Evolutionary conservation across 2,113 vertebrate genomes (phyloP).

Genomic region (Ia io): DNA sequence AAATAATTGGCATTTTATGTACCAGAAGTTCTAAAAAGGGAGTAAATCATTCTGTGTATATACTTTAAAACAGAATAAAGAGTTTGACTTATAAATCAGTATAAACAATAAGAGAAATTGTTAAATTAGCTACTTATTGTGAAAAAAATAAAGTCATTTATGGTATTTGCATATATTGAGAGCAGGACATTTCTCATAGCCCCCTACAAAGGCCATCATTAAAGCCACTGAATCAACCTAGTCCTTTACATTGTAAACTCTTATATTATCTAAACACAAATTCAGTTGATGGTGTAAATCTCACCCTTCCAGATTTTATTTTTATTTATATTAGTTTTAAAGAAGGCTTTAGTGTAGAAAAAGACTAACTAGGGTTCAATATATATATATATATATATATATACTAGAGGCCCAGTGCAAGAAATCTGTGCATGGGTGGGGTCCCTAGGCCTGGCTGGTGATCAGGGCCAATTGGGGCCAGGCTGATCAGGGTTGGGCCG

Average conservation of each 20-base stretch:
- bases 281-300: neutral
- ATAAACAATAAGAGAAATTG: neutral
- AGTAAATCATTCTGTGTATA: neutral
- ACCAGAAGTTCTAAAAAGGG: neutral
- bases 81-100: neutral
- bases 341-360: neutral
- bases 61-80: neutral
- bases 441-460: too few species aligned
- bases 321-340: neutral
- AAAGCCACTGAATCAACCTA: neutral
- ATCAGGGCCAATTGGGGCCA: too few species aligned
- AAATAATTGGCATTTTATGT: neutral
- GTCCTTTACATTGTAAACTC: neutral
- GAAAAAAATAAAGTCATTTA: neutral
- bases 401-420: too few species aligned
- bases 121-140: neutral
- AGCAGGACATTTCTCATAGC: neutral
- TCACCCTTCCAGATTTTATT: neutral
- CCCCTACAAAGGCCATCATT: neutral
- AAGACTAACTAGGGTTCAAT: neutral
- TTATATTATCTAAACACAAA: neutral
- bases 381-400: too few species aligned
- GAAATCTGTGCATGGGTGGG: too few species aligned
- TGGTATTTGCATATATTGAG: neutral
- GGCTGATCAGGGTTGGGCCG: too few species aligned